Evolutionary conservation across 2,113 vertebrate species (phyloP).

Genomic region (Ailurus styani): DNA sequence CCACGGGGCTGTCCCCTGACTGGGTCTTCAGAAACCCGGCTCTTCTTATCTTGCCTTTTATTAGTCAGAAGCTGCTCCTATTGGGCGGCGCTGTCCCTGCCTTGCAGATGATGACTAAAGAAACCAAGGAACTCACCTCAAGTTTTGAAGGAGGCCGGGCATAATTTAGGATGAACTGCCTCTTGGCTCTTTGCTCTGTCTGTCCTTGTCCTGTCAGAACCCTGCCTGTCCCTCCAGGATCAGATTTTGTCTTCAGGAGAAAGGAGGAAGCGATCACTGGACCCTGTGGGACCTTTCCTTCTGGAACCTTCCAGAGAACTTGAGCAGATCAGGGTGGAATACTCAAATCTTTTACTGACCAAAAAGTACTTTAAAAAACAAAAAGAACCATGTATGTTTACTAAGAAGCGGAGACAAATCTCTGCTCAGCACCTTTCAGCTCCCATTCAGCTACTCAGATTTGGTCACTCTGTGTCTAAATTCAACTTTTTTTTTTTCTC

Average conservation of each 20-base stretch:
- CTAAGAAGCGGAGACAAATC: background rate
- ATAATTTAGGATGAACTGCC: no score
- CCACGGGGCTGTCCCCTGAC: accelerated
- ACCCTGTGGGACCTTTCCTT: background rate
- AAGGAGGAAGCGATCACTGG: background rate
- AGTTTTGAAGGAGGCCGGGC: background rate
- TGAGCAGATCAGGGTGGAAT: background rate
- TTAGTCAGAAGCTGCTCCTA: background rate
- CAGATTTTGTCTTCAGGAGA: background rate
- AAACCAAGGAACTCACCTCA: background rate
- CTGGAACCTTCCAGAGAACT: background rate
- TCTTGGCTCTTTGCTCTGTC: background rate
- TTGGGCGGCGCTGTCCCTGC: background rate
- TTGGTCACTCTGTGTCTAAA: background rate
- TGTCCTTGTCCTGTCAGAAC: background rate
- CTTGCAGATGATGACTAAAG: background rate
- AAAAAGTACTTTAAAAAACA: background rate
- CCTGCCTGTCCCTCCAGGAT: background rate
- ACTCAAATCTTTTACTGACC: background rate
- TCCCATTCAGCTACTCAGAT: background rate
- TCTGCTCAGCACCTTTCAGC: background rate
- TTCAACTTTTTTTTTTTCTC: background rate
- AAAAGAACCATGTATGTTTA: background rate
- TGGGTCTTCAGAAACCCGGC: background rate
- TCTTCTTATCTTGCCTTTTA: background rate